Evolutionary conservation across 1,140 invertebrate genomes (phyloP), one percentile per base, ranked within the genome.

Genomic region (Trissolcus basalis): DNA sequence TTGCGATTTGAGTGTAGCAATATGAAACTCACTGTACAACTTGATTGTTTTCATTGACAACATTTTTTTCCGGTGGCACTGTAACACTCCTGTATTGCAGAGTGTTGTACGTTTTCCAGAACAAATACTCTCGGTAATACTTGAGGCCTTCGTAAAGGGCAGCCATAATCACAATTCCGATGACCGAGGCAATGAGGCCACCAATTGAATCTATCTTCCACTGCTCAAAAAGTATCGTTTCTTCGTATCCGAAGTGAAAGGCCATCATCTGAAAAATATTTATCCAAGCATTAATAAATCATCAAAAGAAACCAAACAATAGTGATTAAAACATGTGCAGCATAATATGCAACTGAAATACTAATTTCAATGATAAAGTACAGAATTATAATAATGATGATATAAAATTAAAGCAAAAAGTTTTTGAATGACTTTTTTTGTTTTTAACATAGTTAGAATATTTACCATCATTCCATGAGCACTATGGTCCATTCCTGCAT

Each of bases 121-220:
- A 93, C 19, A 95, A 87, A 87, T 93, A 93, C 87, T 96, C 94
- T 69, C 94, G 92, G 81, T 95, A 96, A 88, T 96, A 96, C 87
- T 98, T 98, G 0, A 98, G 90, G 11, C 95, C 96, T 88, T 98
- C 96, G 83, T 97, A 98, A 12, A 97, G 88, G 8, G 95, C 90
- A 0, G 93, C 95, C 85, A 97, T 91, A 41, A 97, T 89, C 81
- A 97, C 94, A 39, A 97, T 94, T 27, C 92, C 95, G 44, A 97
- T 90, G 85, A 95, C 93, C 0, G 96, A 96, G 0, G 93, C 94
- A 35, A 96, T 89, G 58, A 98, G 89, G 32, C 94, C 92, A 36
- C 91, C 90, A n/a, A 92, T 86, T 3, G 90, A 92, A 9, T 90
- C 90, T 36, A 94, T 93, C 81, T 91, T 91, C 96, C 96, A 96